Base-by-base conservation (phyloP, 1,140 invertebrate genomes). In the Harlomillsia oculata region DNA sequence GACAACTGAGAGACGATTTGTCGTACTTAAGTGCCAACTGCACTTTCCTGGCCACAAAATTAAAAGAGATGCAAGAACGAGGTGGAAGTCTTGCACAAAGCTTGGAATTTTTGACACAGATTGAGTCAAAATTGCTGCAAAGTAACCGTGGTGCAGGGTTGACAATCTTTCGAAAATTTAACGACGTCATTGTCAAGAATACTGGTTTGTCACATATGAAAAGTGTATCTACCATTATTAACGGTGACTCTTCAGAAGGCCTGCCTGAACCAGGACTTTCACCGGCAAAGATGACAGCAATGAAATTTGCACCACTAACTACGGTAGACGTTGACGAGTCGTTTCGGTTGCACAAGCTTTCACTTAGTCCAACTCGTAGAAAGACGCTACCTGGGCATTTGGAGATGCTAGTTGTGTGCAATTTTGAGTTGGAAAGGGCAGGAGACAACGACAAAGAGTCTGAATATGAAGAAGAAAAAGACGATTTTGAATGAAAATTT, bases 271-370 rank as follows among this genome's bases (percentile, higher is more conserved):
- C 14, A n/a, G 5, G 0, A 6, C 26, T 4, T 39, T 0, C n/a
- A 23, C 50, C 50, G 1, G 50, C 36, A 9, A 29, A 40, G 28
- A 18, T 52, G 1, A 23, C 37, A 16, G 36, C 36, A 1, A 25
- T 52, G n/a, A 52, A 52, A 14, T 40, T 40, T 23, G 50, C 50
- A 9, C 50, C 50, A 23, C 23, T 52, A 1, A 52, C 50, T 6
- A 40, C 50, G 5, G 50, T 52, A 3, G 50, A 52, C 2, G 39
- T 16, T 11, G 50, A 52, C 16, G 3, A 37, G 1, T 40, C 34
- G 5, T 52, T 52, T 18, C 39, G 50, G n/a, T 40, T 52, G 50
- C 37, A 40, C 20, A 52, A 39, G n/a, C 9, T 29, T 23, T 41
- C 41, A 18, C 30, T 52, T 11, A n/a, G 5, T 13, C 6, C n/a